Conservation (phyloP, 2,113 vertebrate genomes). For the Myanophis thanlyinensis region DNA sequence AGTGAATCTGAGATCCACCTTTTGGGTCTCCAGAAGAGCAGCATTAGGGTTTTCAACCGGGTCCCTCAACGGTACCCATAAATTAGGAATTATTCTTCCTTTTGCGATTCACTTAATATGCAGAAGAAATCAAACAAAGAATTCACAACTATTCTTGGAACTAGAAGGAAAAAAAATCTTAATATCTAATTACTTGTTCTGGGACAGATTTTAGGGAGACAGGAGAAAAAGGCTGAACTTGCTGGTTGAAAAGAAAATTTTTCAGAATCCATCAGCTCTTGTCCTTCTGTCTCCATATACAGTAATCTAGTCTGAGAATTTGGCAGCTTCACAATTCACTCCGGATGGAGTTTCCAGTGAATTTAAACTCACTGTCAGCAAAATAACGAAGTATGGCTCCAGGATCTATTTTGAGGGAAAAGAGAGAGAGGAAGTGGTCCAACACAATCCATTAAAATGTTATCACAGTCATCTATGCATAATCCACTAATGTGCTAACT, state of each 20-base stretch:
- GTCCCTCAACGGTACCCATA: neutral
- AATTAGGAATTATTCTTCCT: neutral
- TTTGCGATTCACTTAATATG: neutral
- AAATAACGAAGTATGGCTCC: neutral
- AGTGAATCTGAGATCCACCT: no score
- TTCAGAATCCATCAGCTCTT: neutral
- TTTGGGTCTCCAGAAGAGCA: neutral
- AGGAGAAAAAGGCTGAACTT: neutral
- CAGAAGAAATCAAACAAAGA: neutral
- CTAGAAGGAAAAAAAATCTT: neutral
- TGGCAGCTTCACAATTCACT: neutral
- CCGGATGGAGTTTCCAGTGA: neutral
- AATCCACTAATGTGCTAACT: slow-evolving; percentile 35
- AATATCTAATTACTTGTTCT: neutral
- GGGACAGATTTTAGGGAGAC: slow-evolving; percentile 1
- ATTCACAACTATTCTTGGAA: neutral
- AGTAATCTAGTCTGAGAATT: neutral
- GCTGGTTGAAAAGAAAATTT: slow-evolving; percentile 23
- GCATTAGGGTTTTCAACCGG: no score
- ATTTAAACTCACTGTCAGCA: neutral
- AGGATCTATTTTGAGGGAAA: neutral
- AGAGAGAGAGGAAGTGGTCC: neutral
- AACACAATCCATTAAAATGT: slow-evolving; percentile 15
- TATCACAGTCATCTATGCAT: slow-evolving; percentile 40
- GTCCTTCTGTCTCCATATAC: slow-evolving; percentile 35